These are phyloP conservation scores for Meteorus cinctellus DNA, from an alignment of 2,888 invertebrate species.

Conservation along the genomic window DNA sequence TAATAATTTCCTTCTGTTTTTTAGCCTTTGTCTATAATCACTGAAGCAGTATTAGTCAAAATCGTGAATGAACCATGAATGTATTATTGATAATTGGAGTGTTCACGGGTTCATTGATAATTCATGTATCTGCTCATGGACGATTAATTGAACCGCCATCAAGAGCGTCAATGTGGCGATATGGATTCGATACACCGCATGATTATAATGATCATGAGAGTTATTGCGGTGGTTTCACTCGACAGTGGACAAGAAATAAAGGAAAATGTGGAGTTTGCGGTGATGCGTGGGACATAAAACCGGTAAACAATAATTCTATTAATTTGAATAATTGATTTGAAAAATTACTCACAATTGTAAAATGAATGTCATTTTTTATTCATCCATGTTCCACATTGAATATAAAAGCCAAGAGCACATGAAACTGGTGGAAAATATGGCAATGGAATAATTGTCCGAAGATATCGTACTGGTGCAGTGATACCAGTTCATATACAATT, in stretches of 20 bases:
- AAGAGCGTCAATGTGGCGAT: slow-evolving; percentile 90
- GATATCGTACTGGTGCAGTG: slow-evolving; percentile 80
- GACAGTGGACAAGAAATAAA: slow-evolving; percentile 86
- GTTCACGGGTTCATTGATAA: slow-evolving; percentile 54
- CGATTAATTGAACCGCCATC: slow-evolving; percentile 90
- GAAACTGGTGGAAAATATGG: slow-evolving; percentile 90
- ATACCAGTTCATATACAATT: slow-evolving; percentile 86
- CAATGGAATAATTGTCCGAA: slow-evolving; percentile 86
- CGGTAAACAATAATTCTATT: slow-evolving; percentile 61
- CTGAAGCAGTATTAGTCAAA: neutral
- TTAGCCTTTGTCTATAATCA: neutral
- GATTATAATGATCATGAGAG: slow-evolving; percentile 93
- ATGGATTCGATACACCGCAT: slow-evolving; percentile 89
- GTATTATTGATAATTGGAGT: slow-evolving; percentile 46
- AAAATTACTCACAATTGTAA: neutral
- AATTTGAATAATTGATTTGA: slow-evolving; percentile 16
- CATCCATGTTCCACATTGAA: too few species aligned
- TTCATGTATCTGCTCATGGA: slow-evolving; percentile 78
- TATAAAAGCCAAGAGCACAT: slow-evolving; percentile 80
- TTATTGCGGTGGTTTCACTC: slow-evolving; percentile 90
- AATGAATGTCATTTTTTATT: neutral
- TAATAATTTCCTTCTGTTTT: neutral
- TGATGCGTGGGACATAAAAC: slow-evolving; percentile 84
- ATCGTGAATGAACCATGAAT: slow-evolving; percentile 47
- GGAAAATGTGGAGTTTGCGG: slow-evolving; percentile 93